phyloP scores from a whole-genome alignment of 1,140 invertebrate genomes.

The Plodia interpunctella region DNA sequence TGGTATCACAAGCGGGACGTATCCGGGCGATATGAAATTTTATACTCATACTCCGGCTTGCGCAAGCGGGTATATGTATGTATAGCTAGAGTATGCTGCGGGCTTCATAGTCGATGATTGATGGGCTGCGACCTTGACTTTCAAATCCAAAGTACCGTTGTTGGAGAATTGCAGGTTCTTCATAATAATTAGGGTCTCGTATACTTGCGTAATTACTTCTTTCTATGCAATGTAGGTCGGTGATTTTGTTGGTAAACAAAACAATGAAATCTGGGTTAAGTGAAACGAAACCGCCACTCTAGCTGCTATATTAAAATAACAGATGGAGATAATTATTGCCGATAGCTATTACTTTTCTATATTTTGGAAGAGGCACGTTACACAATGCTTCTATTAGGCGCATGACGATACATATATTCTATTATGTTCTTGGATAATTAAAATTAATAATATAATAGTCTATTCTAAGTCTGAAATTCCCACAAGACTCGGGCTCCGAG shows the following conservation, averaged over 20 bases:
- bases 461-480: too few species aligned
- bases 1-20: slow-evolving; percentile 1
- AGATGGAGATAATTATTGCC: too few species aligned
- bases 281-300: background rate
- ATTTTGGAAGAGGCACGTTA: too few species aligned
- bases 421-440: too few species aligned
- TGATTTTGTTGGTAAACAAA: slow-evolving; percentile 7
- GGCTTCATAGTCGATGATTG: slow-evolving; percentile 8
- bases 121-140: slow-evolving; percentile 20
- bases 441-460: too few species aligned
- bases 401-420: too few species aligned
- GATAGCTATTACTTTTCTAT: too few species aligned
- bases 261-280: slow-evolving; percentile 2
- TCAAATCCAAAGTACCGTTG: slow-evolving; percentile 13
- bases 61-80: slow-evolving; percentile 11
- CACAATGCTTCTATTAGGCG: too few species aligned
- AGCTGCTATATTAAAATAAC: too few species aligned
- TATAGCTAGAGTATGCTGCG: background rate
- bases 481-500: too few species aligned
- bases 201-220: background rate
- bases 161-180: background rate
- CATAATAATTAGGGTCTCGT: background rate
- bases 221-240: background rate
- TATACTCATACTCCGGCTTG: slow-evolving; percentile 18
- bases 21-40: slow-evolving; percentile 25